These are phyloP conservation scores for Pterois miles DNA, from an alignment of 2,797 vertebrate genomes.

Conservation along the genomic window DNA sequence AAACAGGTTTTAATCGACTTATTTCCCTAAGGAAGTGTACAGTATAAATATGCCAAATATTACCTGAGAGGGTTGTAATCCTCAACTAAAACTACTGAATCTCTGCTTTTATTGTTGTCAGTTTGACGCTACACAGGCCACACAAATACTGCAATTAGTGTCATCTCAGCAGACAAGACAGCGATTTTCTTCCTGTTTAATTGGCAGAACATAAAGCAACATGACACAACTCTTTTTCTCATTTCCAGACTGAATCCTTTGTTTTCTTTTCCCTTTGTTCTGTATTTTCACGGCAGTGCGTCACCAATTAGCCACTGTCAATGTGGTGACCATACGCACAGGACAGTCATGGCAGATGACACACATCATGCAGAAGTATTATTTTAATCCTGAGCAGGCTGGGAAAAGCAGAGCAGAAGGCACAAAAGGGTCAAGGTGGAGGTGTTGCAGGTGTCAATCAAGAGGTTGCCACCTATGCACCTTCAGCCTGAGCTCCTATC, in stretches of 20 bases:
- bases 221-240: slow-evolving; percentile 13
- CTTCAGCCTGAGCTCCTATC: slow-evolving; percentile 18
- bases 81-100: slow-evolving; percentile 14
- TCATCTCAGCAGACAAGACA: not conserved
- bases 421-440: not conserved
- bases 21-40: not conserved
- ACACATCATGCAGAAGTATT: slow-evolving; percentile 31
- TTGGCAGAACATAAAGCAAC: slow-evolving; percentile 43
- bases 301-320: slow-evolving; percentile 36
- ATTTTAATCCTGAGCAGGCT: slow-evolving; percentile 37
- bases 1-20: slow-evolving; percentile 2
- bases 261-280: slow-evolving; percentile 19
- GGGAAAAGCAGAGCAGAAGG: not conserved
- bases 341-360: not conserved
- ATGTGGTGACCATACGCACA: slow-evolving; percentile 59
- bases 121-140: slow-evolving; percentile 17
- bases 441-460: not conserved
- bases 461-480: not conserved
- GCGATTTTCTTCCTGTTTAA: slow-evolving; percentile 16
- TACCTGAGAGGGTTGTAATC: not conserved
- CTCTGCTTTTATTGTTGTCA: slow-evolving; percentile 6
- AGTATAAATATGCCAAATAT: not conserved
- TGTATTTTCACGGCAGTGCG: not conserved
- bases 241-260: slow-evolving; percentile 7
- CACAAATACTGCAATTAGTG: slow-evolving; percentile 10